Base-by-base conservation (phyloP, 1,140 invertebrate genomes). In the Achroia grisella region DNA sequence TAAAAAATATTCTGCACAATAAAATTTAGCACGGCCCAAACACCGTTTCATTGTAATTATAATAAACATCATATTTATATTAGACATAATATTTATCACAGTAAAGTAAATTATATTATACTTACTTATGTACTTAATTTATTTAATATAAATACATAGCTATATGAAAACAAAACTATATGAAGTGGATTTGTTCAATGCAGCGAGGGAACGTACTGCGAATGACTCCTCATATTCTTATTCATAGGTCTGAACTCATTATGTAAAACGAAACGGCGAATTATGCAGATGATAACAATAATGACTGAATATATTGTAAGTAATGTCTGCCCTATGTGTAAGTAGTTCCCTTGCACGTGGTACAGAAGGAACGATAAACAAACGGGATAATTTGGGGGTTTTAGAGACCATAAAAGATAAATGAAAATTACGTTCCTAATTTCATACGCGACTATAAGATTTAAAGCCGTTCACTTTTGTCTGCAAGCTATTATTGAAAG, bases 181-280 rank as follows among this genome's bases (percentile, higher is more conserved):
- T 41, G 10, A 32, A 41, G 31, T 17, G 31, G 10, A 34, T 37
- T 44, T 44, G 42, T 44, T 30, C 9, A 30, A 31, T 32, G 29
- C 15, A 12, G 35, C 28, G 23, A 39, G 56, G 39, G 51, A 17
- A 31, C 34, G 14, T 47, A 43, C 49, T 49, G 55, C 43, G 44
- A 60, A 56, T 56, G 44, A 48, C 51, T 40, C n/a, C 33, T 13
- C 41, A 47, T 42, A 48, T 54, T 56, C 47, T 56, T 52, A 61
- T 61, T 56, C 58, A 61, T 61, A 50, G 35, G 49, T 39, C 48
- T 51, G 48, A 53, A 56, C 49, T 53, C 57, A 54, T 61, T 61
- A 61, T 61, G 58, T 54, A 54, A 62, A 62, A 40, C 48, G 40
- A 56, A 52, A 56, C 37, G 48, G 40, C 43, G 42, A 54, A 62